phyloP scores from a whole-genome alignment of 2,113 vertebrate genomes.

The Lichenostomus cassidix region DNA sequence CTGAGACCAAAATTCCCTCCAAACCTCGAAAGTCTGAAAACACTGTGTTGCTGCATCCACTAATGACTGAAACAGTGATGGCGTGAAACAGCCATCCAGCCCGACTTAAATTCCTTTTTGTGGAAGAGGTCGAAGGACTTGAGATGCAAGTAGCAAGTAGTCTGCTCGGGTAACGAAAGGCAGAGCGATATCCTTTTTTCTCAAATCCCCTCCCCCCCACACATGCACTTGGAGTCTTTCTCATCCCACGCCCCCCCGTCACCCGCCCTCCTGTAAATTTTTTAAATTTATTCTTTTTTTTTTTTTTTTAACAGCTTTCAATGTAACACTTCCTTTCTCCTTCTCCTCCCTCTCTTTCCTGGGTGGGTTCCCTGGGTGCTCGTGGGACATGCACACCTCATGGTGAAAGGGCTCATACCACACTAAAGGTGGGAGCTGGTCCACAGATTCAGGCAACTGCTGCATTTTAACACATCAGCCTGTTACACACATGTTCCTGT shows the following conservation, averaged over 20 bases:
- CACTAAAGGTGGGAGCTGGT: neutral
- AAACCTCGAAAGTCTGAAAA: slow-evolving; percentile 5
- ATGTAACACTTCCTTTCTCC: neutral
- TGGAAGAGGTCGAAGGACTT: neutral
- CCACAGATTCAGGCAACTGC: neutral
- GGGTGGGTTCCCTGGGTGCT: neutral
- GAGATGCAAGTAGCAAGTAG: neutral
- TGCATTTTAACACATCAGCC: neutral
- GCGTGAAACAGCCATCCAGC: neutral
- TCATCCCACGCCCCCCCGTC: neutral
- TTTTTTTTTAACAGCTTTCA: neutral
- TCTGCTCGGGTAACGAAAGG: neutral
- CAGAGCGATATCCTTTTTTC: neutral
- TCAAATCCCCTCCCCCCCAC: neutral
- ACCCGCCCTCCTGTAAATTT: neutral
- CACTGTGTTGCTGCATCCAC: neutral
- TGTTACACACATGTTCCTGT: neutral
- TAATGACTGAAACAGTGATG: neutral
- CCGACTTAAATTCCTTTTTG: neutral
- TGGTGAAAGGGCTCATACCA: neutral
- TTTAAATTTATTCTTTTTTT: neutral
- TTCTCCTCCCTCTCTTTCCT: neutral
- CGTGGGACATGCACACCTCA: neutral
- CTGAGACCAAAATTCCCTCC: neutral
- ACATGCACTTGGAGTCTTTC: neutral